Conservation (phyloP, 2,888 invertebrate genomes). For the Desoria tigrina region DNA sequence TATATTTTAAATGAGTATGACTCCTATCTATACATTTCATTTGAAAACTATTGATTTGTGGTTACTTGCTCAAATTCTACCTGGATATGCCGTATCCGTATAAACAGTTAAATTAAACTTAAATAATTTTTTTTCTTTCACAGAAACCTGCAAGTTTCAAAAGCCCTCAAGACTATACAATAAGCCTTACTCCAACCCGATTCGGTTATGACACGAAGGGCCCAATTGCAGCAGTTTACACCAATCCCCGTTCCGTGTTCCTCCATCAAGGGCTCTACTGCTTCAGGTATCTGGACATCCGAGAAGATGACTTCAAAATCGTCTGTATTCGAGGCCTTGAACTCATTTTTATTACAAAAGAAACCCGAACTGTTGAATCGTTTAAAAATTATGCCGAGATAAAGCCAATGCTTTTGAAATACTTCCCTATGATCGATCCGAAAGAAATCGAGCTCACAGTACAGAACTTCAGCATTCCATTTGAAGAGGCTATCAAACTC, state of each 20-base stretch:
- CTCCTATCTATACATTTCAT: no score
- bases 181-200: slow-evolving; percentile 4
- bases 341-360: slow-evolving; percentile 37
- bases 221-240: slow-evolving; percentile 14
- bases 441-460: slow-evolving; percentile 20
- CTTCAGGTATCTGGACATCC: slow-evolving; percentile 33
- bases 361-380: slow-evolving; percentile 24
- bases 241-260: slow-evolving; percentile 26
- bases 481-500: slow-evolving; percentile 34
- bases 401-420: slow-evolving; percentile 25
- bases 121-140: neutral
- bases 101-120: neutral
- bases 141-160: slow-evolving; percentile 23
- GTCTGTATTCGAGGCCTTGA: slow-evolving; percentile 37
- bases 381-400: slow-evolving; percentile 28
- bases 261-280: slow-evolving; percentile 36
- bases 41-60: no score
- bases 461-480: slow-evolving; percentile 31
- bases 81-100: no score
- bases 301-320: slow-evolving; percentile 36
- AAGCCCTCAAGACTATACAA: slow-evolving; percentile 38
- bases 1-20: no score
- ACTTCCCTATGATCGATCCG: slow-evolving; percentile 40
- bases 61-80: no score
- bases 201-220: slow-evolving; percentile 3